Base-by-base conservation (phyloP, 2,113 vertebrate genomes). In the Scophthalmus maximus region DNA sequence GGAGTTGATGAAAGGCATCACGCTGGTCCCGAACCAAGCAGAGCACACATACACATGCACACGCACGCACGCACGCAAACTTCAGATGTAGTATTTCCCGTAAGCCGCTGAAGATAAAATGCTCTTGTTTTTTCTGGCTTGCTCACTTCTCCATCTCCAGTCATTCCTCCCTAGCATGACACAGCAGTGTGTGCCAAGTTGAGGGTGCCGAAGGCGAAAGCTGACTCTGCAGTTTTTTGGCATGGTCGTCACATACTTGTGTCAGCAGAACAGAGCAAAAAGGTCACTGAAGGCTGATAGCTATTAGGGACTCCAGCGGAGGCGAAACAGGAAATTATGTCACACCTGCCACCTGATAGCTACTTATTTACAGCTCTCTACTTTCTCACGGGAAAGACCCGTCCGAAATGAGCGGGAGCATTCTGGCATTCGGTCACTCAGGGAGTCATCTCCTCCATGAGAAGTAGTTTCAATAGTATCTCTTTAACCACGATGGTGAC, bases 321-420 rank as follows among this genome's bases (percentile, higher is more conserved):
- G 60, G 26, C 2, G 2, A 59, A 32, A 36, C 40, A 83, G 89
- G 82, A 88, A 82, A 64, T 81, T 3, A 83, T 81, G 72, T 83
- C 83, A 84, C 53, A 51, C 25, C 5, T 75, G 82, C 77, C 77
- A 76, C 73, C 63, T 68, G 61, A 79, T 51, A 59, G 11, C 62
- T 29, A 5, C 60, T 49, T 62, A 56, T 59, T 84, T 63, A 79
- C 15, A 75, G 58, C 49, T 68, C 63, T 83, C 44, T 67, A 76
- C 57, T 76, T 66, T 75, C 44, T 73, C 65, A 68, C 14, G 51
- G 44, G 67, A 56, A 71, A 81, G 55, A 63, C 51, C 8, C 4
- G 6, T 46, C 72, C 6, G 44, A 72, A 73, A 65, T 8, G 49
- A 27, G 20, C 53, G 44, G 44, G 34, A 72, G 55, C 40, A 46